Evolutionary conservation across 1,140 invertebrate genomes (phyloP), one percentile per base, ranked within the genome.

Genomic region (Drosophila pallidifrons): DNA sequence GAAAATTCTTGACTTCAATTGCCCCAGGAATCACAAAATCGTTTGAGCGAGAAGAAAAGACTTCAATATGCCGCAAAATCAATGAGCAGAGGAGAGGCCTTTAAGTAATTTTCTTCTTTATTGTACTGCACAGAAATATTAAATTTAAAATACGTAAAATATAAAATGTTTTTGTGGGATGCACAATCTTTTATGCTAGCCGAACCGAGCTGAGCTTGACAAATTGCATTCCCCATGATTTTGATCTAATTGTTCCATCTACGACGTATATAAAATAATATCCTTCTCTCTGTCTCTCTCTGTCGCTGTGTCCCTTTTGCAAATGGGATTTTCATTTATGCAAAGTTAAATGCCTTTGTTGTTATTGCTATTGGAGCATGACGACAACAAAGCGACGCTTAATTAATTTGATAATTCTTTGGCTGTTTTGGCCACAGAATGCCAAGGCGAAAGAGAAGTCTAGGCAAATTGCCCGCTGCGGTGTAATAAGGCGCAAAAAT

Each of bases 391-490:
- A 81, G 71, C 71, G 35, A 46, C 43, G 61, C 32, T 75, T 88
- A 88, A 88, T 88, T 88, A 88, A 88, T 88, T 85, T 88, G 85
- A 85, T 81, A 82, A 77, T 83, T 88, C 75, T 70, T 68, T 68
- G 55, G 46, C 49, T 70, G 58, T 41, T 25, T 25, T 45, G 20
- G 35, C 61, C 54, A 41, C 47, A 15, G 59, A 79, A 82, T 70
- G 68, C 68, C 68, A 83, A 66, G 61, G 20, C 20, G 43, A 65
- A 79, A 69, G 78, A 30, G 46, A 75, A 55, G 68, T 67, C 73
- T 73, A 59, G 59, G 64, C 54, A 76, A 64, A 75, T 63, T 77
- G 38, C 38, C 63, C 57, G 67, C 41, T 69, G 61, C 52, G 60
- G 30, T 49, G 45, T 83, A 82, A 79, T 64, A 83, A 72, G 76